Evolutionary conservation across 1,140 invertebrate genomes (phyloP).

Genomic region (Tetranychus urticae): DNA sequence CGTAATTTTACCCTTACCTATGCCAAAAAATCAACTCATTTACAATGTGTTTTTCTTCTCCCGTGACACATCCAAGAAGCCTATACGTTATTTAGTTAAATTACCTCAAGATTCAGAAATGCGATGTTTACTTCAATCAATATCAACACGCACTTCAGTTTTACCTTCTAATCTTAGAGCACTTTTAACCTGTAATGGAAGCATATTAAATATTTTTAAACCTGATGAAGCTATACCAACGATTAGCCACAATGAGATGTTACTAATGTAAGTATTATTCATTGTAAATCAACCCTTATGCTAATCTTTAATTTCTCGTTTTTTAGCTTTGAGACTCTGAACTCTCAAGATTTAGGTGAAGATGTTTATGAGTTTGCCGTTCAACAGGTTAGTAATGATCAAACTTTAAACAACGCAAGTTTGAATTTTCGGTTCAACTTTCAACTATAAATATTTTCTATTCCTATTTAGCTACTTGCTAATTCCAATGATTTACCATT

Average conservation of each 20-base stretch:
- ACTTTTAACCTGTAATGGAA: constrained; percentile 4
- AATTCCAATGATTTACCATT: neutral
- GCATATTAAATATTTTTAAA: constrained; percentile 18
- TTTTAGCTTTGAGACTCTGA: constrained; percentile 21
- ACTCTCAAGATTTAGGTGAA: constrained; percentile 19
- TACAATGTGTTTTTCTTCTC: constrained; percentile 20
- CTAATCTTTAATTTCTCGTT: neutral
- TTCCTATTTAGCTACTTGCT: neutral
- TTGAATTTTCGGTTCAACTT: too few relatives aligned
- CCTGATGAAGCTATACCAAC: constrained; percentile 12
- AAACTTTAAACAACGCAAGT: too few relatives aligned
- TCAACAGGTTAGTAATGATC: constrained; percentile 16
- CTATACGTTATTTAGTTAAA: constrained; percentile 9
- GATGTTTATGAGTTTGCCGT: constrained; percentile 21
- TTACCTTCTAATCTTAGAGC: neutral
- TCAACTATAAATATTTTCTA: neutral
- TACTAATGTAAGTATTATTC: constrained; percentile 19
- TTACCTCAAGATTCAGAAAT: constrained; percentile 17
- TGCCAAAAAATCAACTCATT: constrained; percentile 18
- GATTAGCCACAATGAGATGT: constrained; percentile 16
- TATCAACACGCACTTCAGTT: neutral
- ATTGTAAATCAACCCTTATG: neutral
- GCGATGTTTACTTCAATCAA: constrained; percentile 19
- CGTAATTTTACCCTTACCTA: constrained; percentile 23
- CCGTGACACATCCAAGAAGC: constrained; percentile 19